These are phyloP conservation scores for Corydoras maculifer DNA, from an alignment of 2,113 vertebrate genomes.

Conservation along the genomic window DNA sequence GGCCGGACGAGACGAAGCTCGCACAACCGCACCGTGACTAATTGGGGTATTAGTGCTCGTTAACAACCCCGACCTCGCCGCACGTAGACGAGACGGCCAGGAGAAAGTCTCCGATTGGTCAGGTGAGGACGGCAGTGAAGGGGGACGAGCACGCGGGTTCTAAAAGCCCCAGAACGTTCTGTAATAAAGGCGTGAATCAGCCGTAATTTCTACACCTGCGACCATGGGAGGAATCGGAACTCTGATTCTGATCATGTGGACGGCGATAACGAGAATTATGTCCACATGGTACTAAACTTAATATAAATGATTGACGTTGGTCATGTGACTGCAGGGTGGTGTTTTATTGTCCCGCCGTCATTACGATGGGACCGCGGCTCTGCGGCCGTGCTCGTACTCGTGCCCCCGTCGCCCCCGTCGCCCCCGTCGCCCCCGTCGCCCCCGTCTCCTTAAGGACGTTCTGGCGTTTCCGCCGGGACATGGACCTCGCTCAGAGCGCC, in stretches of 20 bases:
- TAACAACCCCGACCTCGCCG: conserved; percentile 63
- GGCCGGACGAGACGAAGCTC: conserved; percentile 43
- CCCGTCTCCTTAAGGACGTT: conserved; percentile 44
- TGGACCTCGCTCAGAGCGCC: conserved; percentile 51
- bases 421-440: no score
- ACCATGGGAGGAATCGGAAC: conserved; percentile 4
- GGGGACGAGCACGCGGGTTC: conserved; percentile 58
- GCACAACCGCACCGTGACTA: conserved; percentile 69
- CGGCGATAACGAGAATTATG: no score
- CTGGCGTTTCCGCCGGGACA: conserved; percentile 62
- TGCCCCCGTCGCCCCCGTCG: no score
- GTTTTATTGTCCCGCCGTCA: not conserved
- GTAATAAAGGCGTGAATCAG: conserved; percentile 65
- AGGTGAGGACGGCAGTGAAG: conserved; percentile 75
- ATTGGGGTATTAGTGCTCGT: conserved; percentile 78
- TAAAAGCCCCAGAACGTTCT: conserved; percentile 60
- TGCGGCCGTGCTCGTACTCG: conserved; percentile 25
- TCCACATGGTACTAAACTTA: no score
- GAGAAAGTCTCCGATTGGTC: conserved; percentile 71
- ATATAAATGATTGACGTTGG: no score
- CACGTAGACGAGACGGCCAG: conserved; percentile 63
- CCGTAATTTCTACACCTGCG: conserved; percentile 42
- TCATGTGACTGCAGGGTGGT: no score
- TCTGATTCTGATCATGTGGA: no score
- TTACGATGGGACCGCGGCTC: no score